These are phyloP conservation scores for Pelecanus crispus DNA, from an alignment of 2,113 vertebrate species.

Conservation along the genomic window DNA sequence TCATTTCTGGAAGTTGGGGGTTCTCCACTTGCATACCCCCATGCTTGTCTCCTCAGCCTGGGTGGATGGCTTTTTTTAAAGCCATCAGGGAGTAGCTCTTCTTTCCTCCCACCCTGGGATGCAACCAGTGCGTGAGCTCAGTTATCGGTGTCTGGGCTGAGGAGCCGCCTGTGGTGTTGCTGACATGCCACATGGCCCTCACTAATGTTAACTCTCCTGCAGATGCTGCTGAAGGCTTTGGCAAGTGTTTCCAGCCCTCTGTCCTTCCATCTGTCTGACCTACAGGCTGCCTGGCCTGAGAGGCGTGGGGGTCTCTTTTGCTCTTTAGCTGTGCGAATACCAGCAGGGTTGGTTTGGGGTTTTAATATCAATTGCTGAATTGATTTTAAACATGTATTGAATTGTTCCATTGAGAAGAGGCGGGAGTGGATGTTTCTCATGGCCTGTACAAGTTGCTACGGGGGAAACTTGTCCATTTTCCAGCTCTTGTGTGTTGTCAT, in stretches of 20 bases:
- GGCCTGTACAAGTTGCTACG: neutral
- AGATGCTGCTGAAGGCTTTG: neutral
- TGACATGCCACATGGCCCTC: neutral
- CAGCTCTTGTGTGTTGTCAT: neutral
- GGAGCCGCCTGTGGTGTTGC: neutral
- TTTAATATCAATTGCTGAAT: neutral
- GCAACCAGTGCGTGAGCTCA: fast-evolving
- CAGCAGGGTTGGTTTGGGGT: neutral
- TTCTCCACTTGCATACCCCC: fast-evolving
- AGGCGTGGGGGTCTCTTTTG: fast-evolving
- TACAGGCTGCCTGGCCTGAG: neutral
- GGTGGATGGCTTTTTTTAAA: neutral
- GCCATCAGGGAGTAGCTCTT: neutral
- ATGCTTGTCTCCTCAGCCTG: neutral
- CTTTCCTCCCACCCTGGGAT: neutral
- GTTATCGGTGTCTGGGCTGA: neutral
- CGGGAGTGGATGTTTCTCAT: neutral
- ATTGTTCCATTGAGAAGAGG: neutral
- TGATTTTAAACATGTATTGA: neutral
- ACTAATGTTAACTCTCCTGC: neutral
- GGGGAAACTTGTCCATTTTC: neutral
- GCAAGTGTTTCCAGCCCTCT: neutral
- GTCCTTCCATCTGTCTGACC: neutral
- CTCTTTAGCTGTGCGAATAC: neutral
- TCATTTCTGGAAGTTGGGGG: fast-evolving